These are phyloP conservation scores for Drosophila sturtevanti DNA, from an alignment of 1,140 invertebrate species.

Conservation along the genomic window DNA sequence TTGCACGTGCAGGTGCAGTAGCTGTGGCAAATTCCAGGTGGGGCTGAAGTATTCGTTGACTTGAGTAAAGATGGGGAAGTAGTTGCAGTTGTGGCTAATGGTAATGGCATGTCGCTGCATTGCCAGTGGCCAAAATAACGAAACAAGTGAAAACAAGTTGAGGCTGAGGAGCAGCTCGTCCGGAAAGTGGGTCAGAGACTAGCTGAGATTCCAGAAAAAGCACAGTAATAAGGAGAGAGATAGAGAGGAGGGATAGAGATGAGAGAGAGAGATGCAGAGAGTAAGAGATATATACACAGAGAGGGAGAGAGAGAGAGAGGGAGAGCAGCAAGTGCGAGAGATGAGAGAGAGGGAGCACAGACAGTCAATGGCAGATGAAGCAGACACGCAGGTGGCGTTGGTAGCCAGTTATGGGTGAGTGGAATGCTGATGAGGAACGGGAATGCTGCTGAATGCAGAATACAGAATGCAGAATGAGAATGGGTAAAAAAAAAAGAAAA, in stretches of 20 bases:
- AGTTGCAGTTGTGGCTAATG: slow-evolving; percentile 22
- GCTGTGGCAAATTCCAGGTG: not conserved
- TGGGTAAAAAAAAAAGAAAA: slow-evolving; percentile 36
- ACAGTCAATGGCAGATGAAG: slow-evolving; percentile 15
- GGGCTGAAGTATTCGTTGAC: no score
- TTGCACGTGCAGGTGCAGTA: slow-evolving; percentile 12
- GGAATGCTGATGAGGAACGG: slow-evolving; percentile 45
- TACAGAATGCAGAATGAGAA: slow-evolving; percentile 20
- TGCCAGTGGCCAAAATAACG: slow-evolving; percentile 61
- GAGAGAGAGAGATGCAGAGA: slow-evolving; percentile 7
- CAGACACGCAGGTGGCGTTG: slow-evolving; percentile 67
- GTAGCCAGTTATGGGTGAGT: slow-evolving; percentile 51
- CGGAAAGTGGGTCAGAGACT: slow-evolving; percentile 70
- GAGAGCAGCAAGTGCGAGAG: no score
- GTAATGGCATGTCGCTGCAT: slow-evolving; percentile 54
- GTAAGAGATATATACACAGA: not conserved
- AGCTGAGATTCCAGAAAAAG: slow-evolving; percentile 51
- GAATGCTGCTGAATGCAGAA: slow-evolving; percentile 10
- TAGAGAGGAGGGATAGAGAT: slow-evolving; percentile 22
- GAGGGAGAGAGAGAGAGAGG: slow-evolving; percentile 14
- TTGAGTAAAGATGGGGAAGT: not conserved
- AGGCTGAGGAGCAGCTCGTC: slow-evolving; percentile 45
- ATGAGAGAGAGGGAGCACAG: slow-evolving; percentile 10
- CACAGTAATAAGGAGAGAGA: not conserved
- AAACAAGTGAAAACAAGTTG: slow-evolving; percentile 81